Evolutionary conservation across 1,140 invertebrate species (phyloP), one percentile per base, ranked within the genome.

Genomic region (Drosophila melanica): DNA sequence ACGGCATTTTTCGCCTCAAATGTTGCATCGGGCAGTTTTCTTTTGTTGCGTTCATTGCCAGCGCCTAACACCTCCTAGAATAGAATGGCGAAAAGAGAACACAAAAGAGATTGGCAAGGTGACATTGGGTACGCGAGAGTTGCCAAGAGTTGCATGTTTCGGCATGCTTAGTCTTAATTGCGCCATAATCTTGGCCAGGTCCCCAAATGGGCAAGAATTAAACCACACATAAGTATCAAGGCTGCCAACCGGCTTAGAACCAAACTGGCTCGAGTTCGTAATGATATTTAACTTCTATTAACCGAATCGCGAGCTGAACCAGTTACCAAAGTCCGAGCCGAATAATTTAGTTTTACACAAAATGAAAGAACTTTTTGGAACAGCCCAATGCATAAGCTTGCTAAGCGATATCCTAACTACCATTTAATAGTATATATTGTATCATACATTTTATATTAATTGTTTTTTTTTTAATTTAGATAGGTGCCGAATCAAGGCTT

Each of bases 1-100:
- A 96, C 93, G 8, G 95, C 95, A 90, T 96, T 96, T 84, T 95
- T 95, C 70, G 95, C 93, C 75, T 95, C 95, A 71, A 95, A 94
- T 85, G 95, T 95, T 72, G 94, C 93, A 77, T 95, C 91, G 67
- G 94, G 94, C 74, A 96, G 93, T 92, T 95, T 95, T 91, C 95
- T 93, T 91, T 96, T 96, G 81, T 96, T 95, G 69, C 95, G 92
- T 71, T 93, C 93, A 42, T 90, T 66, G 35, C 75, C 81, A 53
- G 73, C 90, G 58, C 76, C 78, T 58, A 81, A 78, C 53, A 81
- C 79, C 72, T 80, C 92, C 92, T 90, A 90, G 57, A 77, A 89
- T 58, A 30, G 55, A 59, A 71, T 45, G 35, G 8, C 23, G 45
- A 44, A 20, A 50, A 70, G 41, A 64, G 35, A 58, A 51, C 39